A percentile compares a stretch with the other conserved stretches of the same genome.
phyloP scores from a whole-genome alignment of 2,797 vertebrate species.

The Aythya fuligula region DNA sequence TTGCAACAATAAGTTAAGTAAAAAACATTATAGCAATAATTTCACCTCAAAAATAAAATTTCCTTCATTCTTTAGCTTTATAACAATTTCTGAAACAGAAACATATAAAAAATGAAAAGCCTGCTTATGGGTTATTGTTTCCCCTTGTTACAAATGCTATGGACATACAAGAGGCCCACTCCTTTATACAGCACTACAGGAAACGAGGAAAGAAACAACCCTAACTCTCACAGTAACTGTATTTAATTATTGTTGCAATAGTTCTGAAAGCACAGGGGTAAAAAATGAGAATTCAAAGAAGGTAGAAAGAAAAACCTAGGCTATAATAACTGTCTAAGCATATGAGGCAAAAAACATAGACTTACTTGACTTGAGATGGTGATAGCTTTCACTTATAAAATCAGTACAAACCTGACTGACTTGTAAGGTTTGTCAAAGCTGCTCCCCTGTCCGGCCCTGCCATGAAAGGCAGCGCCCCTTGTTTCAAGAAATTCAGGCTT shows the following conservation, averaged over 20 bases:
- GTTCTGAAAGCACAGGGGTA: not conserved
- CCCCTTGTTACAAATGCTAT: not conserved
- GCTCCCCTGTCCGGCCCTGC: not conserved
- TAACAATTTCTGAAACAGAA: not conserved
- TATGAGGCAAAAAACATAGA: not conserved
- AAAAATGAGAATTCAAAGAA: not conserved
- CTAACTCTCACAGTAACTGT: not conserved
- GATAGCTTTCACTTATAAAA: not conserved
- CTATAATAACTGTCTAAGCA: not conserved
- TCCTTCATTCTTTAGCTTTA: conserved; percentile 8
- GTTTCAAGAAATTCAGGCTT: not conserved
- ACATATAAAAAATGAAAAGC: not conserved
- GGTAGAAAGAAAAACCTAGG: not conserved
- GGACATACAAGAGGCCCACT: not conserved
- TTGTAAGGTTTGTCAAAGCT: too few species aligned
- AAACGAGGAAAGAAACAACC: not conserved
- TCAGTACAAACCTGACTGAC: not conserved
- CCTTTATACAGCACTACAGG: not conserved
- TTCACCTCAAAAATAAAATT: conserved; percentile 11
- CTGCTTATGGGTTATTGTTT: not conserved
- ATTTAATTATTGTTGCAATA: not conserved
- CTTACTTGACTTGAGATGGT: not conserved
- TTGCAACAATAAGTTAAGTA: not conserved
- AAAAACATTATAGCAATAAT: not conserved
- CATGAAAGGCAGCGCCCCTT: not conserved